Percentiles rank a stretch among this genome's conserved stretches.
Conservation (phyloP, 2,113 vertebrate species). For the Pelusios castaneus region DNA sequence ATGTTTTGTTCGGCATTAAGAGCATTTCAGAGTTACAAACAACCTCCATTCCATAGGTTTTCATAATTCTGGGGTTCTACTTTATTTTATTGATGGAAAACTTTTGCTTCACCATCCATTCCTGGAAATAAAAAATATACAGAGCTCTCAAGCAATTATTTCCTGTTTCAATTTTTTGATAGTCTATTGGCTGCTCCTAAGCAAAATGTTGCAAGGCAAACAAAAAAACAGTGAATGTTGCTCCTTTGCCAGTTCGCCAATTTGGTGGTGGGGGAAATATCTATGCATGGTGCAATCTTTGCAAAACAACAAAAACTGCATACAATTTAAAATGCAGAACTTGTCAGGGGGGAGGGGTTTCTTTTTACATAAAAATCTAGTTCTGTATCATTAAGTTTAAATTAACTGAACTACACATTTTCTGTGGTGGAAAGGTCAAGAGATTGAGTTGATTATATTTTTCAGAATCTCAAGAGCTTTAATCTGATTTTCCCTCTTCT, state of each 20-base stretch:
- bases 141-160: conserved; percentile 10
- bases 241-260: conserved; percentile 29
- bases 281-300: neutral
- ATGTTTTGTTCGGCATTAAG: too few relatives aligned
- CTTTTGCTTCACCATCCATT: neutral
- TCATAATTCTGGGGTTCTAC: too few relatives aligned
- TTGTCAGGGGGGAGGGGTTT: neutral
- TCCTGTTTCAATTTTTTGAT: conserved; percentile 45
- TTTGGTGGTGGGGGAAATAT: neutral
- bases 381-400: neutral
- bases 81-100: neutral
- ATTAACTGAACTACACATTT: neutral
- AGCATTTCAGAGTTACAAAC: too few relatives aligned
- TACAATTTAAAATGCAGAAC: neutral
- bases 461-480: neutral
- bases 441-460: neutral
- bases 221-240: neutral
- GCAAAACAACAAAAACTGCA: neutral
- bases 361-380: conserved; percentile 15
- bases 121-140: neutral
- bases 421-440: neutral
- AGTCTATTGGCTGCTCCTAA: conserved; percentile 33
- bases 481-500: neutral
- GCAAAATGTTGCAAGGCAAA: conserved; percentile 43
- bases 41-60: too few relatives aligned